phyloP scores from a whole-genome alignment of 2,797 vertebrate species.

The Tauraco hartlaubi region DNA sequence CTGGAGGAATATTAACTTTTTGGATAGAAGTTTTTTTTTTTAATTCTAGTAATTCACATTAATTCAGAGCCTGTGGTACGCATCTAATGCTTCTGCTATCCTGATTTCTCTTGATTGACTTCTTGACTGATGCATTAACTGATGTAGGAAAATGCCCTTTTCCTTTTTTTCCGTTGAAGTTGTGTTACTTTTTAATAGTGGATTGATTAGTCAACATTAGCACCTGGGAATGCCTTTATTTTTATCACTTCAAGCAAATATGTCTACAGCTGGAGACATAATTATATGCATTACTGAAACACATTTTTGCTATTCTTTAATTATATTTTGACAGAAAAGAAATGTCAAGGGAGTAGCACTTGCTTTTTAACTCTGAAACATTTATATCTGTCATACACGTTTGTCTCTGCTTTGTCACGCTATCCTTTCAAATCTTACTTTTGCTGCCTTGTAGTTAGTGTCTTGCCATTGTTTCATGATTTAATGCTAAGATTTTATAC shows the following conservation, averaged over 20 bases:
- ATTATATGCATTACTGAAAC: conserved; percentile 43
- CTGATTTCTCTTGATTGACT: background rate
- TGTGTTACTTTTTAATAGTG: background rate
- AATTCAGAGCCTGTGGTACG: background rate
- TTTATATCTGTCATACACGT: conserved; percentile 10
- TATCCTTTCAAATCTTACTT: conserved; percentile 26
- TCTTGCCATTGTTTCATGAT: background rate
- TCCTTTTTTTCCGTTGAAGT: background rate
- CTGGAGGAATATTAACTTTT: background rate
- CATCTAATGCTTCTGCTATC: background rate
- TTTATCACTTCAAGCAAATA: conserved; percentile 51
- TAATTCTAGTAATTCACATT: background rate
- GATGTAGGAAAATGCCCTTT: background rate
- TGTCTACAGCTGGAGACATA: conserved; percentile 40
- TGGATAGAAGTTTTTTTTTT: background rate
- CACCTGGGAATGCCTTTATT: conserved; percentile 27
- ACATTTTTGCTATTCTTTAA: conserved; percentile 42
- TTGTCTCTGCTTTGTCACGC: conserved; percentile 9
- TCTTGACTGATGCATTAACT: background rate
- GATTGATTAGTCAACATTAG: conserved; percentile 31
- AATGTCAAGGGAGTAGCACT: conserved; percentile 51
- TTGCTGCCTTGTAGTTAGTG: background rate
- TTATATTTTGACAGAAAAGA: conserved; percentile 69
- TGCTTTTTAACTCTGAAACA: conserved; percentile 54
- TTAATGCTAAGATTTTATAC: background rate